Evolutionary conservation across 2,113 vertebrate species (phyloP).

Genomic region (Empidonax alnorum): DNA sequence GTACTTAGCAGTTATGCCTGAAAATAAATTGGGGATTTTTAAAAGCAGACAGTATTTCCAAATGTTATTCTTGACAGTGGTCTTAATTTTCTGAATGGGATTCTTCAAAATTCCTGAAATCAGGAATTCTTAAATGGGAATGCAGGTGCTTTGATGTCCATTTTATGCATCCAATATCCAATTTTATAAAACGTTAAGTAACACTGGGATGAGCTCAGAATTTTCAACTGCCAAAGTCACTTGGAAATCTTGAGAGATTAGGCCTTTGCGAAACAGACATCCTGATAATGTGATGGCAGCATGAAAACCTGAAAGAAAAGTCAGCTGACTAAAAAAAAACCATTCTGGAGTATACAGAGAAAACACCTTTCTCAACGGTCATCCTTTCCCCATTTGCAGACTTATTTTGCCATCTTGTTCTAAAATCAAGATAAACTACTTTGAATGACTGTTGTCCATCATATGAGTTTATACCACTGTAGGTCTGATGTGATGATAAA

Average conservation of each 20-base stretch:
- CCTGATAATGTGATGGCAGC: not conserved
- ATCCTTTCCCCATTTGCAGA: not conserved
- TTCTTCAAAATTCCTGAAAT: not conserved
- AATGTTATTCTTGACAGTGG: not conserved
- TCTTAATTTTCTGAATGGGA: not conserved
- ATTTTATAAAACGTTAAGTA: not conserved
- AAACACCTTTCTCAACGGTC: not conserved
- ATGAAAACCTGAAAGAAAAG: not conserved
- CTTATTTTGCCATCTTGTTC: not conserved
- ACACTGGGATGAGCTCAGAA: not conserved
- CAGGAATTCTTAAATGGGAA: not conserved
- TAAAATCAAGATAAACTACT: not conserved
- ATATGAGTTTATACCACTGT: not conserved
- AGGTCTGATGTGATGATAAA: not conserved
- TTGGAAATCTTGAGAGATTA: not conserved
- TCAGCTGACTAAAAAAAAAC: not conserved
- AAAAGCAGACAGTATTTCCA: not conserved
- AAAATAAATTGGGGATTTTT: not conserved
- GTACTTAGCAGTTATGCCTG: not conserved
- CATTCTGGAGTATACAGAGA: not conserved
- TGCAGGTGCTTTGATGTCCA: not conserved
- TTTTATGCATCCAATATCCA: not conserved
- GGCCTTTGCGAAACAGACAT: not conserved
- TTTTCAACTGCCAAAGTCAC: not conserved
- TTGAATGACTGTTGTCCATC: not conserved